These are phyloP conservation scores for Trissolcus basalis DNA, from an alignment of 1,140 invertebrate species.

Conservation along the genomic window DNA sequence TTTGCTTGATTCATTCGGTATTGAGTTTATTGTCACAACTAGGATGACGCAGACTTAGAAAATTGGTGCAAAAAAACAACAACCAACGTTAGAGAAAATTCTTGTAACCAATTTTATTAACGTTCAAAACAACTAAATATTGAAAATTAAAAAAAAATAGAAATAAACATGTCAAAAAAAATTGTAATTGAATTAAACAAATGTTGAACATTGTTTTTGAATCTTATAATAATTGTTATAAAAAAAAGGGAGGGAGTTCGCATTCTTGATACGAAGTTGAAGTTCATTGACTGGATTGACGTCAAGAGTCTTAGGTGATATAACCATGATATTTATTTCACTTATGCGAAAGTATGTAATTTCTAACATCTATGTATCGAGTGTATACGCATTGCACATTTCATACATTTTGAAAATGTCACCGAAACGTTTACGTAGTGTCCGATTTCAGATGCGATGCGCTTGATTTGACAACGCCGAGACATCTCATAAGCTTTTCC, in stretches of 20 bases:
- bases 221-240: no score
- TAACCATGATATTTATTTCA: conserved; percentile 32
- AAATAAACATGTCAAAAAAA: background rate
- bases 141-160: no score
- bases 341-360: background rate
- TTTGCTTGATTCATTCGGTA: conserved; percentile 36
- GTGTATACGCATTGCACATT: conserved; percentile 14
- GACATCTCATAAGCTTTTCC: no score
- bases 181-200: no score
- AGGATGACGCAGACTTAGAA: background rate
- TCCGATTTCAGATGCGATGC: background rate
- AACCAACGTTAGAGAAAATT: no score
- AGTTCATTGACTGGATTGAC: conserved; percentile 43
- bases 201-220: no score
- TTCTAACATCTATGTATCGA: conserved; percentile 23
- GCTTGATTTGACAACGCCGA: no score
- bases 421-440: background rate
- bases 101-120: no score
- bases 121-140: no score
- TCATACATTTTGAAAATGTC: conserved; percentile 15
- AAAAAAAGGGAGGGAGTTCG: no score
- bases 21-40: conserved; percentile 19
- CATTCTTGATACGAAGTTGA: conserved; percentile 8
- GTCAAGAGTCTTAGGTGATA: conserved; percentile 31
- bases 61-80: background rate